phyloP scores from a whole-genome alignment of 2,888 invertebrate genomes.

The Opisthograptis luteolata region DNA sequence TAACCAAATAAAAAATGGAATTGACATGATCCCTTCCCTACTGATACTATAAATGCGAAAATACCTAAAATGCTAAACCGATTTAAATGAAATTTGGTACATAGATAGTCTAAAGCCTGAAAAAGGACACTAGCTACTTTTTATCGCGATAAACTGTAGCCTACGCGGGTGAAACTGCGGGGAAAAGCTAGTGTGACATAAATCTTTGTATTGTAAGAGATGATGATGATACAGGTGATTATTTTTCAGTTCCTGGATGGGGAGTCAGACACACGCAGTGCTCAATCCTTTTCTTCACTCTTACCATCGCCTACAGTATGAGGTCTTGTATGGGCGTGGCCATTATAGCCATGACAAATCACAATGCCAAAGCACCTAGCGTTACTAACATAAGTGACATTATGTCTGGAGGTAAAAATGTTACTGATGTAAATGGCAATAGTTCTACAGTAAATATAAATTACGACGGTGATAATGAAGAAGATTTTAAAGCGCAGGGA shows the following conservation, averaged over 20 bases:
- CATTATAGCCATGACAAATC: slow-evolving; percentile 85
- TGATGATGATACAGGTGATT: no score
- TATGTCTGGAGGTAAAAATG: background rate
- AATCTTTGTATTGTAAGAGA: no score
- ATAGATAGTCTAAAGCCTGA: no score
- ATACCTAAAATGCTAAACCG: no score
- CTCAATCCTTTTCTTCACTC: slow-evolving; percentile 81
- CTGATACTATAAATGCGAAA: no score
- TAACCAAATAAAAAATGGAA: no score
- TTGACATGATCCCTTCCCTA: no score
- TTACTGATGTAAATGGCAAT: background rate
- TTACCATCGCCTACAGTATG: slow-evolving; percentile 85
- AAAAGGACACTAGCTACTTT: no score
- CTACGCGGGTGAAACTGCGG: no score
- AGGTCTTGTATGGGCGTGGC: slow-evolving; percentile 87
- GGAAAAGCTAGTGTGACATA: no score
- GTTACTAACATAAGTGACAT: background rate
- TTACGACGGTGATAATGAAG: slow-evolving; percentile 10
- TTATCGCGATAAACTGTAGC: no score
- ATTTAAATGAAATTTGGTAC: no score
- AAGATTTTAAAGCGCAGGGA: slow-evolving; percentile 40
- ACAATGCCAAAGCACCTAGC: slow-evolving; percentile 5
- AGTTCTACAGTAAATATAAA: background rate
- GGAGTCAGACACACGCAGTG: slow-evolving; percentile 85
- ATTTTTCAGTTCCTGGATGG: slow-evolving; percentile 55